Evolutionary conservation across 2,888 invertebrate genomes (phyloP), one percentile per base, ranked within the genome.

Genomic region (Chymomyza procnemis): DNA sequence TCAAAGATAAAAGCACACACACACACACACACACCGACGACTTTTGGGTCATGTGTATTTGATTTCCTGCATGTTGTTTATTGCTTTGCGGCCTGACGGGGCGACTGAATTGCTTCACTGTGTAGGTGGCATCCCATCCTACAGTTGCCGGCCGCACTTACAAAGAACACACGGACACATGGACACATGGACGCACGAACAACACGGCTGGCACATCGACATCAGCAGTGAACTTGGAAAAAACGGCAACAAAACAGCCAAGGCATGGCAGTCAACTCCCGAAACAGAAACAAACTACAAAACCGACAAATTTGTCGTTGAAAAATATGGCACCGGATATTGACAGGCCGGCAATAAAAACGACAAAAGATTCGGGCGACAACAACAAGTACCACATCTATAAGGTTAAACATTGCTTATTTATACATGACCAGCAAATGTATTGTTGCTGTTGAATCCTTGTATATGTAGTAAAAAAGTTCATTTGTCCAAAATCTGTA

Each of bases 291-390:
- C 50, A 50, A 50, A 21, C 55, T 58, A 61, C 59, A 69, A 71
- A 70, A 61, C 76, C 76, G 16, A 70, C 75, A 64, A 81, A 79
- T 77, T 76, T 75, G 79, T 70, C 74, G 64, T 61, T 64, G 61
- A 62, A 62, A 69, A 71, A 73, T 69, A 60, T 68, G 76, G 74
- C 67, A 70, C 64, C 80, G 85, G 80, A 80, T 85, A 78, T 85
- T 85, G 85, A 78, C 80, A 78, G 80, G 55, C 71, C 56, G 73
- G 82, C 80, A 83, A 78, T 83, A 76, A 84, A 84, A 85, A 69
- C 71, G 84, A 85, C 77, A 70, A 76, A 75, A 66, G 72, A 75
- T 75, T 73, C 71, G 67, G 65, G 65, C 63, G 47, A 61, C 67
- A 64, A 64, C 75, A 75, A 62, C 71, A 48, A 56, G 57, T 60